phyloP scores from a whole-genome alignment of 2,888 invertebrate species.

The Meteorus colon region DNA sequence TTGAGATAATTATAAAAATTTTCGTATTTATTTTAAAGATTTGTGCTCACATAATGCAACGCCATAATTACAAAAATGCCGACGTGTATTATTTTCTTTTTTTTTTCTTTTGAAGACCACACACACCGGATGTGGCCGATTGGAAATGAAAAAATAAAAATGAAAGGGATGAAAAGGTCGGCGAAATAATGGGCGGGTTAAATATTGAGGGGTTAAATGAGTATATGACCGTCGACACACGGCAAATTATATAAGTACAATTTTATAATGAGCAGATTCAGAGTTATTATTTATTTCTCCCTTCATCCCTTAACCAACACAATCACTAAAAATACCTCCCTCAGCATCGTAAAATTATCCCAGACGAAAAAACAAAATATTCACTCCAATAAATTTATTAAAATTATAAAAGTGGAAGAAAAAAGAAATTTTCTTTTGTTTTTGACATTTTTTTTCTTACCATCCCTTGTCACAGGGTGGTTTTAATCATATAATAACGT shows the following conservation, averaged over 20 bases:
- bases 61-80: not conserved
- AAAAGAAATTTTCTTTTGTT: too few species aligned
- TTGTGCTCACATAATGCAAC: not conserved
- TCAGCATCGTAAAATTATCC: not conserved
- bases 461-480: too few species aligned
- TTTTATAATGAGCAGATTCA: conserved; percentile 47
- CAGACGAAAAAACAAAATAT: too few species aligned
- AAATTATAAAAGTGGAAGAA: too few species aligned
- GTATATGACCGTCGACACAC: conserved; percentile 31
- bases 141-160: not conserved
- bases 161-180: conserved; percentile 48
- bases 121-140: conserved; percentile 8
- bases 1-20: too few species aligned
- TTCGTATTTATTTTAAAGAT: not conserved
- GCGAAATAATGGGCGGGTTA: conserved; percentile 8
- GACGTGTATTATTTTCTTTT: not conserved
- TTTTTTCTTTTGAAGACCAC: conserved; percentile 3
- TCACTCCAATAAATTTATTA: too few species aligned
- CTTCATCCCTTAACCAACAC: not conserved
- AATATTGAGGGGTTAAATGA: conserved; percentile 34
- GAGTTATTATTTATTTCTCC: conserved; percentile 15
- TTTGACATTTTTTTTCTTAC: too few species aligned
- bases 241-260: conserved; percentile 48
- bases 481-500: not conserved
- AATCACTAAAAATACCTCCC: not conserved